These are phyloP conservation scores for Hydra vulgaris DNA, from an alignment of 30 jellyfish, hydroid and myxozoan genomes.

Conservation along the genomic window DNA sequence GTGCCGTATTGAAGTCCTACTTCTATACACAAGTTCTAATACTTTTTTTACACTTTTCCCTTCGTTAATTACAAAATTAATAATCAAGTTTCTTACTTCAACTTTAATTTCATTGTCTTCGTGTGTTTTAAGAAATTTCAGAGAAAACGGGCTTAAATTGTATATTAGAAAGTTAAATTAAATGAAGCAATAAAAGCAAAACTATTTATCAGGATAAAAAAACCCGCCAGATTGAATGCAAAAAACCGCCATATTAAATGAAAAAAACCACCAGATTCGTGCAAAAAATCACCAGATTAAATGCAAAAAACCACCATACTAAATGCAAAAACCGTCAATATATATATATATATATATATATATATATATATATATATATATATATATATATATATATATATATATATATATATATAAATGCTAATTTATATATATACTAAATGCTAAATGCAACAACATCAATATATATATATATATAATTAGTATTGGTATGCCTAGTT, in stretches of 20 bases:
- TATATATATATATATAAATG: too few species aligned
- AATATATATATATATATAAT: too few species aligned
- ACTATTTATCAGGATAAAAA: background rate
- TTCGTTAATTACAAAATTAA: background rate
- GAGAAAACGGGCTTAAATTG: background rate
- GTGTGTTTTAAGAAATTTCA: background rate
- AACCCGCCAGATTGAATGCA: background rate
- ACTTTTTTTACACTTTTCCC: background rate
- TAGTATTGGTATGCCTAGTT: background rate
- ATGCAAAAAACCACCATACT: background rate
- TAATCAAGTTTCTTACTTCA: background rate
- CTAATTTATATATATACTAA: too few species aligned
- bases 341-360: too few species aligned
- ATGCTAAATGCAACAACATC: too few species aligned
- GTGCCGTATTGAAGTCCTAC: background rate
- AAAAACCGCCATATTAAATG: background rate
- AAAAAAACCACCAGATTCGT: background rate
- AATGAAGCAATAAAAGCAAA: background rate
- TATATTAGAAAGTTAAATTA: background rate
- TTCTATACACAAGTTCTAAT: background rate
- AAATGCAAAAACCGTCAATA: background rate
- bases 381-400: too few species aligned
- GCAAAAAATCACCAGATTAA: background rate
- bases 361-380: too few species aligned
- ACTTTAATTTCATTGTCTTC: background rate